phyloP scores from a whole-genome alignment of 1,140 invertebrate genomes.

The Tyrophagus putrescentiae region DNA sequence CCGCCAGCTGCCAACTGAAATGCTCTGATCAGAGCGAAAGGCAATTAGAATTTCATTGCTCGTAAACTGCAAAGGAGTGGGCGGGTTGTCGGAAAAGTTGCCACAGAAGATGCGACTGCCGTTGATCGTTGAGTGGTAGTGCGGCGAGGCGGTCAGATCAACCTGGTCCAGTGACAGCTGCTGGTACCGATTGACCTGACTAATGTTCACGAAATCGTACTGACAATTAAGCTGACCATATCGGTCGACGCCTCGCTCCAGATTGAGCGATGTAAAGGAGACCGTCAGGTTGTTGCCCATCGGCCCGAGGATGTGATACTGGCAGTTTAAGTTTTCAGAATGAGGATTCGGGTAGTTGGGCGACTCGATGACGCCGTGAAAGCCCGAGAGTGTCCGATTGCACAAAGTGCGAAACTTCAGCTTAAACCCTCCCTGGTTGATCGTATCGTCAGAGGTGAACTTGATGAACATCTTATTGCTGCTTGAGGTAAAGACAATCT shows the following conservation, averaged over 20 bases:
- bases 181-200: neutral
- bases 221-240: no score
- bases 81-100: slow-evolving; percentile 21
- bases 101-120: no score
- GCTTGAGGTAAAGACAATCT: slow-evolving; percentile 39
- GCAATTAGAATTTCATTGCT: slow-evolving; percentile 31
- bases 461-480: slow-evolving; percentile 46
- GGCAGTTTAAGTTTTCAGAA: slow-evolving; percentile 40
- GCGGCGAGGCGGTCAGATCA: no score
- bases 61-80: slow-evolving; percentile 27
- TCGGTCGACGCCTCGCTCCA: slow-evolving; percentile 32
- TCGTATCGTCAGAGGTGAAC: slow-evolving; percentile 47
- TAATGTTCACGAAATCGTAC: slow-evolving; percentile 8
- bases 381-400: slow-evolving; percentile 42
- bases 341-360: slow-evolving; percentile 43
- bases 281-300: slow-evolving; percentile 39
- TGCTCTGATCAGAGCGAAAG: slow-evolving; percentile 33
- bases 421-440: slow-evolving; percentile 49
- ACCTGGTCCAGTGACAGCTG: slow-evolving; percentile 27
- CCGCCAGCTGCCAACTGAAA: slow-evolving; percentile 35
- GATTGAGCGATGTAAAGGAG: slow-evolving; percentile 37
- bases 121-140: neutral
- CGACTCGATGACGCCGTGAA: slow-evolving; percentile 49
- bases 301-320: slow-evolving; percentile 41
- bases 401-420: slow-evolving; percentile 49